Conservation (phyloP, 2,113 vertebrate species). For the Carassius auratus region DNA sequence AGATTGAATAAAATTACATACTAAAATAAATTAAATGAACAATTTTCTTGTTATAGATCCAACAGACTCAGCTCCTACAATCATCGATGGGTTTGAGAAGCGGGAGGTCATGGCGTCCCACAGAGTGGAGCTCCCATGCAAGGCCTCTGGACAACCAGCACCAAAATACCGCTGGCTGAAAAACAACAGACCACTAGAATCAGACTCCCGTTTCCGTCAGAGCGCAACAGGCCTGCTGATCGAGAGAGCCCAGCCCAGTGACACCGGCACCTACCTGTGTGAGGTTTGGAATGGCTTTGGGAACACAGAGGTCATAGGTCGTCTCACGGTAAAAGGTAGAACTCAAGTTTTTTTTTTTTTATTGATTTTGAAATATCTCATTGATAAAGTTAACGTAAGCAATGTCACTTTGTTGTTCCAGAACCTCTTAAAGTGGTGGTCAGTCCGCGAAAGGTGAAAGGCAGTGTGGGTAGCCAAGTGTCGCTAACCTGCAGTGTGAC, state of each 20-base stretch:
- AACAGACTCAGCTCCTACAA: slow-evolving; percentile 90
- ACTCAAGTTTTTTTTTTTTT: slow-evolving; percentile 60
- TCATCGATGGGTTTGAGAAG: slow-evolving; percentile 95
- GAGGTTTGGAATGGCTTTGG: slow-evolving; percentile 99
- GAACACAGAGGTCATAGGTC: slow-evolving; percentile 91
- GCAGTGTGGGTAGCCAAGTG: slow-evolving; percentile 96
- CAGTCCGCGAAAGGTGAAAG: slow-evolving; percentile 94
- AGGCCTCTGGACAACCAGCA: slow-evolving; percentile 92
- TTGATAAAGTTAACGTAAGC: neutral
- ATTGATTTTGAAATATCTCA: neutral
- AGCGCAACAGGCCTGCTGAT: slow-evolving; percentile 90
- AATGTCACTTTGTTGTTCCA: slow-evolving; percentile 58
- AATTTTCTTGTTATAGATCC: slow-evolving; percentile 77
- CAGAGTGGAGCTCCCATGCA: slow-evolving; percentile 95
- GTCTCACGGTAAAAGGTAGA: slow-evolving; percentile 93
- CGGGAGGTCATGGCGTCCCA: slow-evolving; percentile 94
- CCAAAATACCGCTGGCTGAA: slow-evolving; percentile 98
- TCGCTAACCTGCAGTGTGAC: slow-evolving; percentile 93
- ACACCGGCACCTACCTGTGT: slow-evolving; percentile 92
- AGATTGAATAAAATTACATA: too few relatives aligned
- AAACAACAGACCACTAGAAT: slow-evolving; percentile 92
- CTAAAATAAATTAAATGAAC: too few relatives aligned
- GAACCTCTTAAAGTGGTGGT: slow-evolving; percentile 92
- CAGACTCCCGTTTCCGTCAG: slow-evolving; percentile 90
- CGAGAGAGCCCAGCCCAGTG: slow-evolving; percentile 85